Percentiles rank a stretch among this genome's conserved stretches.
Conservation (phyloP, 1,140 invertebrate genomes). For the Cotesia chilonis region DNA sequence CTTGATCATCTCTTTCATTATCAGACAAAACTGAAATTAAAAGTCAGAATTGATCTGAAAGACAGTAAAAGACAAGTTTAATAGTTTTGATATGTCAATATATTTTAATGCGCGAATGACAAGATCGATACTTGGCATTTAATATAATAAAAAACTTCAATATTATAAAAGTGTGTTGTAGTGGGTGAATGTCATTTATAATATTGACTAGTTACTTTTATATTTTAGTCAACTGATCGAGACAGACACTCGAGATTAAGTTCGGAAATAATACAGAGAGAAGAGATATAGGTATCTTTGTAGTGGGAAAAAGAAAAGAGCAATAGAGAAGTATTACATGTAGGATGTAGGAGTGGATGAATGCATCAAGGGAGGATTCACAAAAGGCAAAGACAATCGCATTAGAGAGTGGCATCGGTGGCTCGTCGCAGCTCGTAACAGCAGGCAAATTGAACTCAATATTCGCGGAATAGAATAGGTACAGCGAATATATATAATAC, state of each 20-base stretch:
- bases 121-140: neutral
- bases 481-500: no score
- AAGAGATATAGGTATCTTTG: neutral
- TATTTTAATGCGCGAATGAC: neutral
- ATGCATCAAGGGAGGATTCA: constrained; percentile 32
- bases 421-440: constrained; percentile 45
- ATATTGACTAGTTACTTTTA: constrained; percentile 22
- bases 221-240: neutral
- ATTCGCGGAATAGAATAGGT: constrained; percentile 57
- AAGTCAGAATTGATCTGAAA: no score
- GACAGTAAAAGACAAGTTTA: neutral
- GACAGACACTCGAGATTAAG: constrained; percentile 17
- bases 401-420: constrained; percentile 54
- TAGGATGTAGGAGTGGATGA: neutral
- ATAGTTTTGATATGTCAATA: neutral
- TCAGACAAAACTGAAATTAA: no score
- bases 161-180: neutral
- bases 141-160: neutral
- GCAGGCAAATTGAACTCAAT: constrained; percentile 66
- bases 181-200: constrained; percentile 12
- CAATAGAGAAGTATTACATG: neutral
- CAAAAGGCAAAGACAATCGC: constrained; percentile 60
- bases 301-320: neutral
- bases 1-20: no score
- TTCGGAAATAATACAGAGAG: neutral